Conservation (phyloP, 2,797 vertebrate genomes). For the Oreortyx pictus region DNA sequence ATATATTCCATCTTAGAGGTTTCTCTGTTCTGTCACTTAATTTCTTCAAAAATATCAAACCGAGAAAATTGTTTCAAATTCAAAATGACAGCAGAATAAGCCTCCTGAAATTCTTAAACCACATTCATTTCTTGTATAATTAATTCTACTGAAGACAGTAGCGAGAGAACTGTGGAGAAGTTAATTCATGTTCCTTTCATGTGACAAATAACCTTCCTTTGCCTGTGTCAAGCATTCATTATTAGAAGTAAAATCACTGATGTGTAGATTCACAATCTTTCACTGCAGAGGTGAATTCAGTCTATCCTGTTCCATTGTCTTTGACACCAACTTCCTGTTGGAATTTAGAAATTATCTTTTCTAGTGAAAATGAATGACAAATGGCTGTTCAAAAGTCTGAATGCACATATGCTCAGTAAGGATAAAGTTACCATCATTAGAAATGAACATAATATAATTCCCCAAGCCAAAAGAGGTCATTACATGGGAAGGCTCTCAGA, state of each 20-base stretch:
- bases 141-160: background rate
- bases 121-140: background rate
- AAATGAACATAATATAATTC: background rate
- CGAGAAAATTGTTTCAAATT: constrained; percentile 28
- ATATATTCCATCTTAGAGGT: background rate
- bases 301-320: background rate
- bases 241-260: background rate
- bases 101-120: background rate
- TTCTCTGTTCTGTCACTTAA: constrained; percentile 5
- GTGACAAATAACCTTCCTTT: background rate
- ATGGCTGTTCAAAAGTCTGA: background rate
- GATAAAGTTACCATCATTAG: background rate
- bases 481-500: background rate
- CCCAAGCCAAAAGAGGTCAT: background rate
- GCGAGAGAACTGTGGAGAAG: background rate
- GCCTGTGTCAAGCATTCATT: background rate
- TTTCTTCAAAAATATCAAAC: constrained; percentile 23
- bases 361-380: constrained; percentile 26
- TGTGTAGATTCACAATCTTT: background rate
- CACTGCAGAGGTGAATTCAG: background rate
- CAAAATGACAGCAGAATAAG: constrained; percentile 28
- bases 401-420: background rate
- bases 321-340: background rate
- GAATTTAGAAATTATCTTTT: background rate
- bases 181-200: background rate